Base-by-base conservation (phyloP, 2,113 vertebrate species). In the Ellobius talpinus region DNA sequence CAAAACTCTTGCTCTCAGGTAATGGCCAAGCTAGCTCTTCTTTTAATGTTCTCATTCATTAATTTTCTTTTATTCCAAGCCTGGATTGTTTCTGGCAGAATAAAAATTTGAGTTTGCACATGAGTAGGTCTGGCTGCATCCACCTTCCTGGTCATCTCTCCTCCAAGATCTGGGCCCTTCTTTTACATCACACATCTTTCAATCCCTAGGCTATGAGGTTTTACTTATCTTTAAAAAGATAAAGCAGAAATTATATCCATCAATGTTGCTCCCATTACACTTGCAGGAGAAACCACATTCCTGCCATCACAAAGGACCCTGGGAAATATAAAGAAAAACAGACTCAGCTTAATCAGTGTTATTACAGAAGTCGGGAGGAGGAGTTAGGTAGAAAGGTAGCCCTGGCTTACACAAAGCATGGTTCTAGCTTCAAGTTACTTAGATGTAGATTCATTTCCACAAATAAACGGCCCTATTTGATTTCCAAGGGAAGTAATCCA, bases 401-500 rank as follows among this genome's bases (percentile, higher is more conserved):
- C 45, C 3, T 82, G 77, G 36, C 82, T 81, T 39, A 92, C 14
- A 52, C 36, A 84, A 55, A 74, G 19, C 29, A 68, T 89, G 45
- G 29, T n/a, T 92, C 33, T 77, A 52, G 4, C 29, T 55, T 1
- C 19, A 58, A 52, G 42, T 26, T 87, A 65, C 66, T 82, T 81
- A 66, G 24, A 77, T 85, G 24, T 33, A 61, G 65, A 89, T 84
- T 79, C 94, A 39, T 89, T 93, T 87, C 88, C 55, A 47, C 36
- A 91, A 92, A 82, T 86, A 65, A 87, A 89, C 89, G 5, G 31
- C 21, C 19, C 11, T 76, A 13, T n/a, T 72, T 33, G 24, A 52
- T 96, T 96, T 87, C 86, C 31, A 77, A 73, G 12, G 29, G 36
- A 93, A 29, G 85, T 21, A 76, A 76, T 58, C 9, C 61, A 90